These are phyloP conservation scores for Hypercompe scribonia DNA, from an alignment of 2,888 invertebrate genomes.

Conservation along the genomic window DNA sequence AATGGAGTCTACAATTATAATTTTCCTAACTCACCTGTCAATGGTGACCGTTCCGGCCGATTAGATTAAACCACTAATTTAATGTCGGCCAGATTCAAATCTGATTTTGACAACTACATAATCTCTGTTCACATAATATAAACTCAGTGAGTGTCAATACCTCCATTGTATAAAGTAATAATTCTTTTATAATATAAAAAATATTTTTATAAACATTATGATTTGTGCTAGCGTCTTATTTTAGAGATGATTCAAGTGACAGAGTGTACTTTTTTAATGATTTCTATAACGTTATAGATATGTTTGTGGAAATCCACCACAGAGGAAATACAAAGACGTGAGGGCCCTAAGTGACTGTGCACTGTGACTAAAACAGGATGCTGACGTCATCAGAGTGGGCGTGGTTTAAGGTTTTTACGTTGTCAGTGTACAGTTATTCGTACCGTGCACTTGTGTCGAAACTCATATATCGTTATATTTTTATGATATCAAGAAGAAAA, in stretches of 20 bases:
- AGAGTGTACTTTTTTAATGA: no score
- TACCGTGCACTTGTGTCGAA: no score
- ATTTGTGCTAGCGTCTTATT: not conserved
- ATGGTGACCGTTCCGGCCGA: conserved; percentile 28
- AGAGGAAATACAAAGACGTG: no score
- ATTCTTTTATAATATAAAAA: not conserved
- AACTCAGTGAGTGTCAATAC: not conserved
- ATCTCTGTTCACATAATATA: conserved; percentile 22
- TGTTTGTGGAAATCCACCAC: no score
- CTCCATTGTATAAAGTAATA: not conserved
- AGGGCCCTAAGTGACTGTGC: no score
- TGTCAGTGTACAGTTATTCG: no score
- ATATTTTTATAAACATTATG: not conserved
- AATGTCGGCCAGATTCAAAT: conserved; percentile 35
- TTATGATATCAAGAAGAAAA: no score
- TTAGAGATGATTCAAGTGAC: not conserved
- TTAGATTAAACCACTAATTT: conserved; percentile 48
- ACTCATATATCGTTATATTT: no score
- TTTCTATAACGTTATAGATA: not conserved
- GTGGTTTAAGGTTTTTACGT: no score
- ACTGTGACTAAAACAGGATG: no score
- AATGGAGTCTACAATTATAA: conserved; percentile 11
- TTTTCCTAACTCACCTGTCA: conserved; percentile 34
- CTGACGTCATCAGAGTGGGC: no score
- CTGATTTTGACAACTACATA: conserved; percentile 37